These are phyloP conservation scores for Drosophila ananassae DNA, from an alignment of 1,140 invertebrate genomes.

Conservation along the genomic window DNA sequence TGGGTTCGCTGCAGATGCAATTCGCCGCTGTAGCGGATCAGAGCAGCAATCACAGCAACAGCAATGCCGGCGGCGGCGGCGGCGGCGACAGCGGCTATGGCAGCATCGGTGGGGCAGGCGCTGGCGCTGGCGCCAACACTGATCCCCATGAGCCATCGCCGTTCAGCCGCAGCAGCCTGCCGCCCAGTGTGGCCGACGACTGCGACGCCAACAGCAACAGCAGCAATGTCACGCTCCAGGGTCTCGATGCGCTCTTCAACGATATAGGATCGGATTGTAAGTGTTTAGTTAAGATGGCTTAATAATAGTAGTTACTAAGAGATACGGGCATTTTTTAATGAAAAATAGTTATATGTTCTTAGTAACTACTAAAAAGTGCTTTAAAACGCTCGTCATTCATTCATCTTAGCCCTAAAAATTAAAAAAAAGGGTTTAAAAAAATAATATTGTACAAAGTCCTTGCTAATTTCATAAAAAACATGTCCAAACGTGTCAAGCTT, in stretches of 20 bases:
- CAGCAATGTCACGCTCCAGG: constrained; percentile 60
- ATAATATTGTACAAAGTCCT: too few relatives aligned
- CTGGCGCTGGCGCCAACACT: constrained; percentile 68
- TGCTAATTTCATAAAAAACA: too few relatives aligned
- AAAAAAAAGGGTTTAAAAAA: not conserved
- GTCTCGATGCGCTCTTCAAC: constrained; percentile 63
- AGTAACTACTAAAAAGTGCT: not conserved
- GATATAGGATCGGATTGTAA: constrained; percentile 70
- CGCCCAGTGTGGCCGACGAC: constrained; percentile 44
- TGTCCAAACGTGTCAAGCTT: too few relatives aligned
- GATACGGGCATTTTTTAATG: too few relatives aligned
- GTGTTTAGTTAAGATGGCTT: constrained; percentile 14
- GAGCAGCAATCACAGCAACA: constrained; percentile 47
- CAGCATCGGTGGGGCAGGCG: constrained; percentile 37
- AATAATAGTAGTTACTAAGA: constrained; percentile 3
- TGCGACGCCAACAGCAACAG: constrained; percentile 65
- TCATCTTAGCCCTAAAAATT: not conserved
- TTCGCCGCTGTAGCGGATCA: constrained; percentile 84
- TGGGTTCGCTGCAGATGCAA: constrained; percentile 82
- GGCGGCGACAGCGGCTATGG: constrained; percentile 39
- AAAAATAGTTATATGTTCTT: too few relatives aligned
- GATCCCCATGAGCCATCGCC: constrained; percentile 57
- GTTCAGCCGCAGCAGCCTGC: constrained; percentile 47
- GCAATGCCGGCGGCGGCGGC: constrained; percentile 18
- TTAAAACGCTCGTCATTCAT: not conserved